Conservation (phyloP, 2,113 vertebrate species). For the Spilogale gracilis region DNA sequence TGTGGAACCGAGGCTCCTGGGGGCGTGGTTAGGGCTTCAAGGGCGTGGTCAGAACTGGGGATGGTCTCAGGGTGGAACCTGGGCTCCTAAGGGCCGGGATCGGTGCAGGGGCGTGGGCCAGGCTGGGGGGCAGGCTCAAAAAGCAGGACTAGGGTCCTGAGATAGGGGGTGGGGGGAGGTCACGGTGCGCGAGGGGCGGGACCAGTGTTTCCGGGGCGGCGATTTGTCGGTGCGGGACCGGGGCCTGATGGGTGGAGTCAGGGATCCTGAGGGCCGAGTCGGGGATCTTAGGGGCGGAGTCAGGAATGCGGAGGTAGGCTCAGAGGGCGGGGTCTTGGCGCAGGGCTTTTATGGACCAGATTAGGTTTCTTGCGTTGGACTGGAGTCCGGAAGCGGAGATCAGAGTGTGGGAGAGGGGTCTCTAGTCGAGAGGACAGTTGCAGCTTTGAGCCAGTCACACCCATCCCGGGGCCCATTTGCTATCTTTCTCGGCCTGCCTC, state of each 20-base stretch:
- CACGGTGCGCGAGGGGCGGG: neutral
- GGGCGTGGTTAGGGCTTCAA: neutral
- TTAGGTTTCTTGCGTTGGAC: no score
- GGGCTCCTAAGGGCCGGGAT: accelerated
- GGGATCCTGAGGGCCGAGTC: neutral
- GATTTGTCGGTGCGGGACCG: no score
- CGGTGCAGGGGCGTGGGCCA: neutral
- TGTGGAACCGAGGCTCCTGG: accelerated
- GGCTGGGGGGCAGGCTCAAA: neutral
- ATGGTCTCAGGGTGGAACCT: neutral
- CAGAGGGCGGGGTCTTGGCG: neutral
- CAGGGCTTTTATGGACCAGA: neutral
- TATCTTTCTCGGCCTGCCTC: no score
- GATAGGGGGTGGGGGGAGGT: neutral
- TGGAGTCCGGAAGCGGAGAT: neutral
- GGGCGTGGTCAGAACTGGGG: neutral
- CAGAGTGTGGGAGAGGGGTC: neutral
- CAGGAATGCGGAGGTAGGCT: no score
- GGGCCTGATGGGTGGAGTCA: neutral
- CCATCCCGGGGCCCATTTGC: neutral
- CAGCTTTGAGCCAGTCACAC: neutral
- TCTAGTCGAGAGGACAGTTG: neutral
- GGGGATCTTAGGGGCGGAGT: neutral
- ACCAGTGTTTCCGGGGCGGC: neutral
- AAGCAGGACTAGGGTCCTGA: no score